Base-by-base conservation (phyloP, 1,140 invertebrate genomes). In the Nephila pilipes region DNA sequence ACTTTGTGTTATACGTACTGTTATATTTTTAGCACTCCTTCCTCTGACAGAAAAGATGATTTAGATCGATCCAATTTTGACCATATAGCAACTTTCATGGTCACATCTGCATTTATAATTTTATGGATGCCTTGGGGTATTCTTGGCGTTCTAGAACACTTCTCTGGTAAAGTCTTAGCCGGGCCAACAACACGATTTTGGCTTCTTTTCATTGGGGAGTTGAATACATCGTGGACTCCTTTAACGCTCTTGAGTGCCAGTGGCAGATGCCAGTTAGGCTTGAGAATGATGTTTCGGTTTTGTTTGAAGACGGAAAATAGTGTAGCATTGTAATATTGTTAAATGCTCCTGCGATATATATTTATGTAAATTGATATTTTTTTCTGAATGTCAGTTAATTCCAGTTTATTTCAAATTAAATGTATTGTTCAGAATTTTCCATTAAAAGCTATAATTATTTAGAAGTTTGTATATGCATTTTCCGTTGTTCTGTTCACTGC, bases 1-100 rank as follows among this genome's bases (percentile, higher is more conserved):
- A 99, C 98, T 75, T 98, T 99, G 94, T 96, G 98, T 94, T 98
- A 99, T 96, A 99, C 98, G 87, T 99, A 99, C 95, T 97, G 96
- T 94, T 99, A 99, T 96, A 98, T 99, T 95, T 99, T 99, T 96
- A 97, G 97, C 58, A 98, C 98, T 97, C 63, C 92, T 29, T 22
- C 54, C 12, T 4, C 25, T 0, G 55, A 54, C 8, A 75, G 22
- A 20, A 89, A 89, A 55, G 92, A 93, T 2, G 92, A 93, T 10
- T 12, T 4, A 16, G 55, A 32, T 80, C 32, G 80, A 0, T 54
- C 18, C n/a, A 69, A 88, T 58, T 83, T 75, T 16, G 85, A 93
- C 10, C 79, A 93, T 25, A 25, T 88, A 6, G 58, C 85, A 16
- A 89, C 92, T 6, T 93, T 93, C 25, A 63, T 93, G 32, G 46